Evolutionary conservation across 2,888 invertebrate genomes (phyloP).

Genomic region (Antheraea yamamai): DNA sequence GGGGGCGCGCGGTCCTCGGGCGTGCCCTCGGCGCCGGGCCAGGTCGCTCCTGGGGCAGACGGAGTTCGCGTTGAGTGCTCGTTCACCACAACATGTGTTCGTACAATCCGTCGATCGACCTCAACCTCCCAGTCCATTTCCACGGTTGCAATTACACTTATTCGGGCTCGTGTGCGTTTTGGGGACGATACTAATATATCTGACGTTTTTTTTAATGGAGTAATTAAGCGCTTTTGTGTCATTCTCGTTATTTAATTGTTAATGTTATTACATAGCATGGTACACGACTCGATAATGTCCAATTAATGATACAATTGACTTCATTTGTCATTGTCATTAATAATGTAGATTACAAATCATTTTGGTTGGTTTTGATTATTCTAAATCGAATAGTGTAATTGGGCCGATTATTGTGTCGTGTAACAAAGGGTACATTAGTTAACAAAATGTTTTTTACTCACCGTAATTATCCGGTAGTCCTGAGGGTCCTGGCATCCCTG

Average conservation of each 20-base stretch:
- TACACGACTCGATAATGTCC: constrained; percentile 71
- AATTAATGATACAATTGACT: constrained; percentile 60
- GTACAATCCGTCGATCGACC: constrained; percentile 24
- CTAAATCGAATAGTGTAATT: constrained; percentile 36
- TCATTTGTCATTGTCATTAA: constrained; percentile 53
- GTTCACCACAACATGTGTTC: constrained; percentile 37
- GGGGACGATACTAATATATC: constrained; percentile 40
- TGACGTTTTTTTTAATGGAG: constrained; percentile 41
- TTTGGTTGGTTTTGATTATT: constrained; percentile 52
- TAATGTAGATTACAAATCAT: constrained; percentile 47
- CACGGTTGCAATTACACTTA: constrained; percentile 17
- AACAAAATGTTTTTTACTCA: constrained; percentile 74
- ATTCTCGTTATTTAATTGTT: constrained; percentile 67
- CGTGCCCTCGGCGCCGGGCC: constrained; percentile 52
- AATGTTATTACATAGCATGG: constrained; percentile 65
- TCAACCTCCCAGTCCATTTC: constrained; percentile 21
- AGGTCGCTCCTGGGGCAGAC: constrained; percentile 78
- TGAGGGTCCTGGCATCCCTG: constrained; percentile 90
- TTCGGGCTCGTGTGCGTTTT: constrained; percentile 26
- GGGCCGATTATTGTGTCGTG: constrained; percentile 56
- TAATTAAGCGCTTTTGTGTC: constrained; percentile 58
- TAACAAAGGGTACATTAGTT: constrained; percentile 44
- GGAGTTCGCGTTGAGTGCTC: constrained; percentile 70
- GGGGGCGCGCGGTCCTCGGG: constrained; percentile 40
- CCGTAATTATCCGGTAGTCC: constrained; percentile 93